A percentile compares a stretch with the other conserved stretches of the same genome.
Evolutionary conservation across 2,797 vertebrate genomes (phyloP).

Genomic region (Vireo griseus): DNA sequence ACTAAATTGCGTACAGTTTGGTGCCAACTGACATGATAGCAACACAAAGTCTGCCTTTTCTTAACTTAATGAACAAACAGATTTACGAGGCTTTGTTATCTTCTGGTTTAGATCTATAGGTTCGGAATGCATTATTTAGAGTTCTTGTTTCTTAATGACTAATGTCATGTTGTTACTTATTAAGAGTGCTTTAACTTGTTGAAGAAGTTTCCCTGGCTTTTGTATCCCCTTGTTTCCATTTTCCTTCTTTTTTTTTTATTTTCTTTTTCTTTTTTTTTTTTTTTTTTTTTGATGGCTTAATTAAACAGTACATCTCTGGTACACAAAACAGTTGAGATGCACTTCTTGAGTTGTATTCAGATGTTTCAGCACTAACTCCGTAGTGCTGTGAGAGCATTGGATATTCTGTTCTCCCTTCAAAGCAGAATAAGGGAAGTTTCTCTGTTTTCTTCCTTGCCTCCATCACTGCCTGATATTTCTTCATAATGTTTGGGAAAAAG

Average conservation of each 20-base stretch:
- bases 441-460: neutral
- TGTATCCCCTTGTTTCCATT: slow-evolving; percentile 31
- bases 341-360: neutral
- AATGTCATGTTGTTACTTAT: slow-evolving; percentile 76
- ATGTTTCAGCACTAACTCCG: neutral
- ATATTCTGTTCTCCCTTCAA: neutral
- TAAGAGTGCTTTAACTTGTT: slow-evolving; percentile 73
- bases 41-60: slow-evolving; percentile 84
- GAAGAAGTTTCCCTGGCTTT: slow-evolving; percentile 65
- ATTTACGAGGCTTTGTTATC: slow-evolving; percentile 80
- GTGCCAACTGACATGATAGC: slow-evolving; percentile 92
- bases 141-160: slow-evolving; percentile 76
- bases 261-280: no score
- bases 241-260: neutral
- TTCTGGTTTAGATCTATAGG: slow-evolving; percentile 78
- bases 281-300: slow-evolving; percentile 16
- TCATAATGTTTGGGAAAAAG: neutral
- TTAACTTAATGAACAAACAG: slow-evolving; percentile 90
- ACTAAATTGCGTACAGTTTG: slow-evolving; percentile 87
- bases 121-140: slow-evolving; percentile 74
- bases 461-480: neutral
- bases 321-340: neutral
- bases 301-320: slow-evolving; percentile 24
- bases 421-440: neutral
- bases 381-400: neutral